A percentile compares a stretch with the other conserved stretches of the same genome.
phyloP scores from a whole-genome alignment of 2,797 vertebrate genomes.

The Phalanger gymnotis region DNA sequence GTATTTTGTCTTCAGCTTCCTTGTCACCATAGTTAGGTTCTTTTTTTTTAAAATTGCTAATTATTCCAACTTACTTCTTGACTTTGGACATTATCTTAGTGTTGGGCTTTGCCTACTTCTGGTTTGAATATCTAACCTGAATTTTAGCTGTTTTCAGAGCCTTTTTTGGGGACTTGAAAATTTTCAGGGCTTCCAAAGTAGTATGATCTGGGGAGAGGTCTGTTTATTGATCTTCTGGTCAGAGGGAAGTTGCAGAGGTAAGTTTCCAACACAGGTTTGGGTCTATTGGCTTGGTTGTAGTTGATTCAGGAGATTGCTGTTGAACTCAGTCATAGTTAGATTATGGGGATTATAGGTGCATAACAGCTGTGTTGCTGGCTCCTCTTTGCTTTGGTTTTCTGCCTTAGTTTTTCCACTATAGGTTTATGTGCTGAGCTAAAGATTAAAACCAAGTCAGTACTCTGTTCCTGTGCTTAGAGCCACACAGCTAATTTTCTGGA shows the following conservation, averaged over 20 bases:
- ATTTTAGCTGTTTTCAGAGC: not conserved
- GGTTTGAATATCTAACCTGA: not conserved
- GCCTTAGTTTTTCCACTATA: not conserved
- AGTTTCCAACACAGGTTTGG: not conserved
- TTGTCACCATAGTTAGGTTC: not conserved
- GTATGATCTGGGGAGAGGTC: not conserved
- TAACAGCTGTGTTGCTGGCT: not conserved
- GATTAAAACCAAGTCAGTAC: not conserved
- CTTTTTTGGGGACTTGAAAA: not conserved
- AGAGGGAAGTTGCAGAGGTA: not conserved
- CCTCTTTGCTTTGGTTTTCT: not conserved
- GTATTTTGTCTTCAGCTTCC: not conserved
- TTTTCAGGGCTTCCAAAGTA: not conserved
- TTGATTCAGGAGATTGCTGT: not conserved
- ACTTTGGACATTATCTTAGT: not conserved
- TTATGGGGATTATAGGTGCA: not conserved
- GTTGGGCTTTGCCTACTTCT: not conserved
- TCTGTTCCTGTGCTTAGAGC: not conserved
- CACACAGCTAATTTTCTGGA: not conserved
- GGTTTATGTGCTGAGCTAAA: not conserved
- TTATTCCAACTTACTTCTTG: not conserved
- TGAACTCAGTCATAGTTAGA: not conserved
- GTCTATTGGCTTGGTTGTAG: not conserved
- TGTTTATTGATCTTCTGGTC: not conserved
- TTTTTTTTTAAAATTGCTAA: not conserved